Evolutionary conservation across 2,888 invertebrate genomes (phyloP).

Genomic region (Pyrochroa serraticornis): DNA sequence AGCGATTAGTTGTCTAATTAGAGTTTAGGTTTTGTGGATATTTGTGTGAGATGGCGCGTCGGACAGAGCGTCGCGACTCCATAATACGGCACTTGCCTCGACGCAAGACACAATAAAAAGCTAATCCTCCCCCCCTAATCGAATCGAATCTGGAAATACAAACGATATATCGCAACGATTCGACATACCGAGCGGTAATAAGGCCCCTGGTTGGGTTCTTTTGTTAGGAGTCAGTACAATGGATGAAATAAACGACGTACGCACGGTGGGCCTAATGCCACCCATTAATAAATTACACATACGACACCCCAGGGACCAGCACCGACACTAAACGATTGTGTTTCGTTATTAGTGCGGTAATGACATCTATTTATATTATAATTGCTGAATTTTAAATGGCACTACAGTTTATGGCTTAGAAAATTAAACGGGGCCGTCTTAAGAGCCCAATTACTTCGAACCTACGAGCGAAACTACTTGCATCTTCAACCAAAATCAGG

Average conservation of each 20-base stretch:
- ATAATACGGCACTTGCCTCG: conserved; percentile 29
- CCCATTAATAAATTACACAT: conserved; percentile 59
- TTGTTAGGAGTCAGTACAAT: conserved; percentile 47
- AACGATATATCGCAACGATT: conserved; percentile 39
- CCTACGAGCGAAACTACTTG: background rate
- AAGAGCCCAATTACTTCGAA: conserved; percentile 2
- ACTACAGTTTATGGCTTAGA: conserved; percentile 55
- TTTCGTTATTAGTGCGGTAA: conserved; percentile 59
- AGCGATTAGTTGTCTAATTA: no score
- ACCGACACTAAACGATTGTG: conserved; percentile 57
- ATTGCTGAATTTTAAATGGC: conserved; percentile 58
- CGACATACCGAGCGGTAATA: conserved; percentile 44
- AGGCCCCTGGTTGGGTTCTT: conserved; percentile 48
- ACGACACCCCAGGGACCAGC: conserved; percentile 54
- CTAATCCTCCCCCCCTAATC: conserved; percentile 39
- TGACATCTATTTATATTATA: conserved; percentile 61
- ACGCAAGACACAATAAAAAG: conserved; percentile 31
- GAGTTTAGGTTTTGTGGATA: no score
- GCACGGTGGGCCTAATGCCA: conserved; percentile 53
- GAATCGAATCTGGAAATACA: conserved; percentile 31
- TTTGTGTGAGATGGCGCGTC: no score
- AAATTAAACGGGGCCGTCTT: conserved; percentile 42
- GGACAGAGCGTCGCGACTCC: conserved; percentile 16
- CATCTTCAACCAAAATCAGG: no score
- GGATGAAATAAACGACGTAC: conserved; percentile 54